Evolutionary conservation across 2,888 invertebrate genomes (phyloP).

Genomic region (Drosophila sordidula): DNA sequence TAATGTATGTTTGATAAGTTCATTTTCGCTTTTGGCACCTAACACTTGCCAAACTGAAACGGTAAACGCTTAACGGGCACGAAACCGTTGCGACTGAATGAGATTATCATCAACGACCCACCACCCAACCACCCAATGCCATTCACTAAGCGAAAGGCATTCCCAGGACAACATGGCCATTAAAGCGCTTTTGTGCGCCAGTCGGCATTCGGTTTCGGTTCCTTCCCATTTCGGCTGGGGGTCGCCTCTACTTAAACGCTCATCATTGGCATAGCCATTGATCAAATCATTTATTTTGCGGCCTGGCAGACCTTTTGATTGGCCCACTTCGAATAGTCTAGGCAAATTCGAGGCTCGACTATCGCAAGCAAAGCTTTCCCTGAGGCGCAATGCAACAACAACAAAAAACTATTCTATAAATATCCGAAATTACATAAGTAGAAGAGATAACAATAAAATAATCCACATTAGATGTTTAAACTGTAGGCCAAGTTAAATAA

Average conservation of each 20-base stretch:
- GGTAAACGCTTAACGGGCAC: constrained; percentile 4
- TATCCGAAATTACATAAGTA: too few species aligned
- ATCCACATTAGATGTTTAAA: too few species aligned
- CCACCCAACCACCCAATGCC: constrained; percentile 1
- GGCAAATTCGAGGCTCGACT: too few species aligned
- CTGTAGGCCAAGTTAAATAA: too few species aligned
- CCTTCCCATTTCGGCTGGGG: neutral
- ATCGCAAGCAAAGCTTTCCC: neutral
- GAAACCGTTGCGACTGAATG: constrained; percentile 2
- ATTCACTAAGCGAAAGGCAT: constrained; percentile 31
- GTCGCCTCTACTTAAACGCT: constrained; percentile 21
- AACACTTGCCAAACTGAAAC: constrained; percentile 31
- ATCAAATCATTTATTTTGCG: constrained; percentile 62
- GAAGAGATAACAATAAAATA: too few species aligned
- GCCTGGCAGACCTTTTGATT: neutral
- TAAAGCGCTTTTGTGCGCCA: constrained; percentile 48
- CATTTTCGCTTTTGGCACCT: constrained; percentile 65
- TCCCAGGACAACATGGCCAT: constrained; percentile 71
- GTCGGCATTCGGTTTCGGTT: constrained; percentile 7
- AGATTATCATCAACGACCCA: constrained; percentile 13
- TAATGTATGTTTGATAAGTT: constrained; percentile 80
- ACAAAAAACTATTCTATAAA: too few species aligned
- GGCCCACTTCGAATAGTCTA: neutral
- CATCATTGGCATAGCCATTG: constrained; percentile 53
- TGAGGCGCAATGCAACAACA: too few species aligned